Conservation (phyloP, 1,140 invertebrate species). For the Hylaeus volcanicus region DNA sequence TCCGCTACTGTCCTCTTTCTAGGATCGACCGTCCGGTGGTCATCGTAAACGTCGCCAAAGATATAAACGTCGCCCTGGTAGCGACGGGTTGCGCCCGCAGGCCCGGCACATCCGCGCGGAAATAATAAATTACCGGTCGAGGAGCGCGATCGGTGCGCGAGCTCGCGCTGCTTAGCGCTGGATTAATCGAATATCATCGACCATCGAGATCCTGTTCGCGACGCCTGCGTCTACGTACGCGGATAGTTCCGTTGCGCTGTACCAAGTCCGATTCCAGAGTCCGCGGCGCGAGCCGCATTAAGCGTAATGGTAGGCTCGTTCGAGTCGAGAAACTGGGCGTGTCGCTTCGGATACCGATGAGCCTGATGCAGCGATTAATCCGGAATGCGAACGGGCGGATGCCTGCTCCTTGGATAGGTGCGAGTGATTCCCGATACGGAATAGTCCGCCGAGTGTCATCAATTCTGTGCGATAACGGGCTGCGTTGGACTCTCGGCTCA, state of each 20-base stretch:
- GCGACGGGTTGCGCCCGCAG: background rate
- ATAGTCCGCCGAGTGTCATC: no score
- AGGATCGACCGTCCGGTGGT: conserved; percentile 46
- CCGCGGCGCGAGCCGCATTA: background rate
- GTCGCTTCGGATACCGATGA: conserved; percentile 4
- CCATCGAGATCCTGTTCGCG: background rate
- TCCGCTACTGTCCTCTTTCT: conserved; percentile 25
- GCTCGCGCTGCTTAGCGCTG: conserved; percentile 8
- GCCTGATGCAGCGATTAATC: conserved; percentile 6
- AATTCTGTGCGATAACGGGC: no score
- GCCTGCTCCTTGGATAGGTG: no score
- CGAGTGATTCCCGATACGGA: no score
- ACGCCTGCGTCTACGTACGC: background rate
- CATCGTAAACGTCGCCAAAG: conserved; percentile 49
- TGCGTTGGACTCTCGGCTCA: no score
- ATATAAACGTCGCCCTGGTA: conserved; percentile 29
- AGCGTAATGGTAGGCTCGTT: background rate
- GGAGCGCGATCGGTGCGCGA: conserved; percentile 23
- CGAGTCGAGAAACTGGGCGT: conserved; percentile 18
- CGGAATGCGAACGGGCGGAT: background rate
- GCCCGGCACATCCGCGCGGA: conserved; percentile 14
- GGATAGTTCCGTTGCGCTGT: background rate
- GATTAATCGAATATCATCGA: conserved; percentile 10
- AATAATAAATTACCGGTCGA: conserved; percentile 55
- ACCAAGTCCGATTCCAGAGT: background rate